phyloP scores from a whole-genome alignment of 2,888 invertebrate genomes.

The Rugalucina vietnamica region DNA sequence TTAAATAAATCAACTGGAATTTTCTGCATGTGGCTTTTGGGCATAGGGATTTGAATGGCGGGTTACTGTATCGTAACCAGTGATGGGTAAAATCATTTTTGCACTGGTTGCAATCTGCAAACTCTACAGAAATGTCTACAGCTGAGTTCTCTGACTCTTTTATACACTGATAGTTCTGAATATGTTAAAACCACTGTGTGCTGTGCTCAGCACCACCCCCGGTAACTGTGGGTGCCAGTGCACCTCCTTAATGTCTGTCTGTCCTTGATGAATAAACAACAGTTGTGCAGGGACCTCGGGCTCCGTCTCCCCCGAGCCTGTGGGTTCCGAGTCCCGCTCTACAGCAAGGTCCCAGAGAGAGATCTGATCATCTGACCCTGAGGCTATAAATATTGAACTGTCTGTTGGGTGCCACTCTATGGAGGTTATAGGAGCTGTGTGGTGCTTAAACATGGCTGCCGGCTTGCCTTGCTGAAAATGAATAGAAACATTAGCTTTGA shows the following conservation, averaged over 20 bases:
- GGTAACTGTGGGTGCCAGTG: constrained; percentile 99
- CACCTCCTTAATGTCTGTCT: constrained; percentile 98
- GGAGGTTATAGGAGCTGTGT: constrained; percentile 95
- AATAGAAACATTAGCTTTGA: constrained; percentile 2
- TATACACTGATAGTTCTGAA: constrained; percentile 98
- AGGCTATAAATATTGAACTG: constrained; percentile 96
- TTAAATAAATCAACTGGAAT: no score
- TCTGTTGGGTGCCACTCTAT: constrained; percentile 99
- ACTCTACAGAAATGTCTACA: no score
- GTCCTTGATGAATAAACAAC: constrained; percentile 98
- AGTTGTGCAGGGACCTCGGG: constrained; percentile 92
- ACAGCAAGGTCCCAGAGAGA: constrained; percentile 95
- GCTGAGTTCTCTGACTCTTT: no score
- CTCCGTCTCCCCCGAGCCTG: constrained; percentile 62
- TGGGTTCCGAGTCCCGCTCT: constrained; percentile 76
- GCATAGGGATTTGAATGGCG: no score
- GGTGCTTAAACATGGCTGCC: constrained; percentile 97
- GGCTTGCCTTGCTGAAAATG: constrained; percentile 87
- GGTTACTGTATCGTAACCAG: no score
- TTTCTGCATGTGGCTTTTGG: no score
- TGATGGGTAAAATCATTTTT: no score
- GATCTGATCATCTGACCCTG: constrained; percentile 97
- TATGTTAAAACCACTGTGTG: constrained; percentile 97
- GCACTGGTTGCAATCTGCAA: no score
- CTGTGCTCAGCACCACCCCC: constrained; percentile 96